Base-by-base conservation (phyloP, 64 coral and sea anemone genomes). In the Montipora cactus region DNA sequence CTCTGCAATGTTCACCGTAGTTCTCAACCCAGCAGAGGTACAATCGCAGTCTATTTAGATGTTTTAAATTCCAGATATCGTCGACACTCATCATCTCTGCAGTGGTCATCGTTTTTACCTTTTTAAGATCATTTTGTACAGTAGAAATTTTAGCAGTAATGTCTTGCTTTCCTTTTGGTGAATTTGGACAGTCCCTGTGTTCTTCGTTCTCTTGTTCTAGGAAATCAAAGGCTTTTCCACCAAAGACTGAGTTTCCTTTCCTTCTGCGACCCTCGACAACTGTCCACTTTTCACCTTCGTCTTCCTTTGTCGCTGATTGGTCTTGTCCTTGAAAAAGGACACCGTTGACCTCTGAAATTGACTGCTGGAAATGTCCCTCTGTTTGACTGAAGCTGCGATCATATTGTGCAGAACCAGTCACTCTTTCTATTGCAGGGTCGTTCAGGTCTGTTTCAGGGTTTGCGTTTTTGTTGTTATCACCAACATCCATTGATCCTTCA, bases 11-110 rank as follows among this genome's bases (percentile, higher is more conserved):
- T 7, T 90, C 89, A 70, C 79, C 49, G 3, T 80, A 80, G 21
- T 23, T 90, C n/a, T 90, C 46, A 8, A 81, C 45, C 89, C 89
- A 90, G n/a, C 50, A 80, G 47, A 90, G 77, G 22, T 90, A 90
- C n/a, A 90, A 49, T 16, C 77, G 47, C 80, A 81, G 59, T 53
- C 89, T 45, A 55, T 80, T 45, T 3, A 64, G 67, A 3, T 67
- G 77, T 8, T 19, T 45, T 71, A 90, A 16, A 37, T 50, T 22
- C 89, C 89, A 90, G 49, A 90, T 81, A 77, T 73, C 53, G 5
- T 46, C 2, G 14, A 81, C 79, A 1, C 4, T 48, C 49, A 18
- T 71, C 12, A 19, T 68, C 52, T 90, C 89, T 1, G 80, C 77
- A 57, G 16, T 2, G 9, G 51, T 47, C 87, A 89, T 89, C 16